phyloP scores from a whole-genome alignment of 1,140 invertebrate genomes.

The Arion vulgaris region DNA sequence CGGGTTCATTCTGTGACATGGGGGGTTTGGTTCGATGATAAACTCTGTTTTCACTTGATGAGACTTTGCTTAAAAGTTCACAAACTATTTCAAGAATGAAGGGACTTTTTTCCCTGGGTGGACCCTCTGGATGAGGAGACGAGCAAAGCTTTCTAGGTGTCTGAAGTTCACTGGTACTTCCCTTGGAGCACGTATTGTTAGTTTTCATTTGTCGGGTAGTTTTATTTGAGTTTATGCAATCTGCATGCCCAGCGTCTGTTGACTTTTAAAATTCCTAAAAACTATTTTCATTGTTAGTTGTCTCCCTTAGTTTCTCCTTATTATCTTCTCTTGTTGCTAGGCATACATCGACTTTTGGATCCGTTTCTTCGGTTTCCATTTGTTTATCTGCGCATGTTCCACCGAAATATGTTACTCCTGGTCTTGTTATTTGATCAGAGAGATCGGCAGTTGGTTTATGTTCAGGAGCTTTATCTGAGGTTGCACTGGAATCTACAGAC shows the following conservation, averaged over 20 bases:
- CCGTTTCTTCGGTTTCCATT: too few relatives aligned
- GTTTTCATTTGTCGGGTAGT: background rate
- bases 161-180: background rate
- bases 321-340: background rate
- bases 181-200: background rate
- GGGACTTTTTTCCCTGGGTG: constrained; percentile 27
- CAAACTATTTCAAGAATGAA: constrained; percentile 25
- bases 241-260: background rate
- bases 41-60: background rate
- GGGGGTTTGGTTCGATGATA: background rate
- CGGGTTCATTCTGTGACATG: background rate
- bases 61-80: constrained; percentile 27
- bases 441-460: background rate
- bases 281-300: background rate
- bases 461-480: background rate
- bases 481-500: too few relatives aligned
- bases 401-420: background rate
- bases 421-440: background rate
- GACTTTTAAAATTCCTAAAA: background rate
- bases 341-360: too few relatives aligned
- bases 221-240: background rate
- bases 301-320: background rate
- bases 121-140: constrained; percentile 13
- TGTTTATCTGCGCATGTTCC: too few relatives aligned
- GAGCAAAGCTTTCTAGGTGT: background rate